phyloP scores from a whole-genome alignment of 64 coral and sea anemone species.

The Porites australiensis region DNA sequence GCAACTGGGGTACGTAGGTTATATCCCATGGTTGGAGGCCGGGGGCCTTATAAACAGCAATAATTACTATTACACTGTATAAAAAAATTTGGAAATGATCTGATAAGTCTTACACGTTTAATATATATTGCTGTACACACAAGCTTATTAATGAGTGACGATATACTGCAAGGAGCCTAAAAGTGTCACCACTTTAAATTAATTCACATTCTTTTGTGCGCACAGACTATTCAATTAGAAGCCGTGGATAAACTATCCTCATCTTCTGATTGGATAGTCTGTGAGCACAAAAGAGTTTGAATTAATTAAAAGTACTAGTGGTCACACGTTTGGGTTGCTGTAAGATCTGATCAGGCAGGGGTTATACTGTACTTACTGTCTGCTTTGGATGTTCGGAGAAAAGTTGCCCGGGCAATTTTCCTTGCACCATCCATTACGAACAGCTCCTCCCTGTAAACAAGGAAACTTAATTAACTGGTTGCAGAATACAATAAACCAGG shows the following conservation, averaged over 20 bases:
- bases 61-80: conserved; percentile 2
- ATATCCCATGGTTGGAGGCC: background rate
- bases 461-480: conserved; percentile 1
- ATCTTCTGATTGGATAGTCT: background rate
- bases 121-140: conserved; percentile 1
- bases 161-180: conserved; percentile 1
- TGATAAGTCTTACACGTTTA: background rate
- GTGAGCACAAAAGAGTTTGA: too few species aligned
- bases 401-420: conserved; percentile 24
- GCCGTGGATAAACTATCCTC: background rate
- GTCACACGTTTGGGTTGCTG: too few species aligned
- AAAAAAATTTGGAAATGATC: background rate
- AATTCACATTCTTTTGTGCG: too few species aligned
- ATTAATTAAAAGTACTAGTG: too few species aligned
- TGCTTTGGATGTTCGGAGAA: conserved; percentile 17
- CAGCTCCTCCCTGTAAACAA: conserved; percentile 1
- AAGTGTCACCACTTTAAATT: background rate
- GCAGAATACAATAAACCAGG: too few species aligned
- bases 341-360: too few species aligned
- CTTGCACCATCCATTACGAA: conserved; percentile 26
- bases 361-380: conserved; percentile 17
- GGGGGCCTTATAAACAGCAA: conserved; percentile 1
- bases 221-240: conserved; percentile 1
- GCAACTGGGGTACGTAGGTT: background rate
- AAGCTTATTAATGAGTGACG: background rate